Evolutionary conservation across 2,113 vertebrate genomes (phyloP).

Genomic region (Cephalopholis sonnerati): DNA sequence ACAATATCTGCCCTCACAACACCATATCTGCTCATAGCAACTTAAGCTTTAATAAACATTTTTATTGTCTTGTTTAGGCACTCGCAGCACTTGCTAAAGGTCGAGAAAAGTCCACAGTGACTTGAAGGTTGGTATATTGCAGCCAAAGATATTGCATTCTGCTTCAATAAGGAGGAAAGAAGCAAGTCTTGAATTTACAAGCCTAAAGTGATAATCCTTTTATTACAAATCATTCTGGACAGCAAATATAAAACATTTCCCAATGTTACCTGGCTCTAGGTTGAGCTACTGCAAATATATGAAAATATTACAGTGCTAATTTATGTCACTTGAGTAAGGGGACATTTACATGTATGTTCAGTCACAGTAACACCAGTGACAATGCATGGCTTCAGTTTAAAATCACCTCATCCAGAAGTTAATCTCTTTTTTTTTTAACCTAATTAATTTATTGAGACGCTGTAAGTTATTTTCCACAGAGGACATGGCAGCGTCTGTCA

Average conservation of each 20-base stretch:
- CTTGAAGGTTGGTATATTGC: neutral
- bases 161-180: neutral
- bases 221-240: conserved; percentile 14
- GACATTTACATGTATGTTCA: neutral
- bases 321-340: neutral
- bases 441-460: neutral
- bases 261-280: neutral
- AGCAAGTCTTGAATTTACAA: neutral
- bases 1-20: no score
- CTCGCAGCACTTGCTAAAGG: no score
- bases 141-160: neutral
- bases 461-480: neutral
- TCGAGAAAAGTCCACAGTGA: neutral
- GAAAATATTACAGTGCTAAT: neutral
- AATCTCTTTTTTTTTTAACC: neutral
- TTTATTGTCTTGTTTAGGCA: no score
- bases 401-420: neutral
- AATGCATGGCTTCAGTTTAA: neutral
- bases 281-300: neutral
- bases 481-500: neutral
- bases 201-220: neutral
- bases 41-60: no score
- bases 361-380: neutral
- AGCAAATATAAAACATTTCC: neutral
- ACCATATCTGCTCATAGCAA: no score